Evolutionary conservation across 2,888 invertebrate genomes (phyloP).

Genomic region (Tipula unca): DNA sequence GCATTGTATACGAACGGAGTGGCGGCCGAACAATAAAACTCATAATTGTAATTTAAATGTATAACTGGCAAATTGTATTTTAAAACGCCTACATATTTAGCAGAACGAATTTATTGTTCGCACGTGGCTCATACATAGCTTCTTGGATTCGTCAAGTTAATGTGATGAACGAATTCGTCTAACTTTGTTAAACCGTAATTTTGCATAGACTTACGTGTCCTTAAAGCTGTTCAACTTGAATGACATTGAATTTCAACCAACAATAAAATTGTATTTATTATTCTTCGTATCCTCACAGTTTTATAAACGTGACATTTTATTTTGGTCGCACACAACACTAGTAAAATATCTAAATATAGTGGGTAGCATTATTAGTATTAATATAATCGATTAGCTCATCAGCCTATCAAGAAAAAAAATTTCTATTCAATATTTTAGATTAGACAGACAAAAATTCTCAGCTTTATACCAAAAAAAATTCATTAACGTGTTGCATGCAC

Average conservation of each 20-base stretch:
- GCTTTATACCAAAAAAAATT: neutral
- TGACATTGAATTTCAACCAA: neutral
- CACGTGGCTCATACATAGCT: no score
- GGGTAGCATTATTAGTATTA: neutral
- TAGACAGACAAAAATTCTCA: neutral
- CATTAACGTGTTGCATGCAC: neutral
- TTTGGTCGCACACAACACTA: neutral
- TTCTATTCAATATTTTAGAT: neutral
- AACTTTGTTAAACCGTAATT: no score
- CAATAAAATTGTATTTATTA: neutral
- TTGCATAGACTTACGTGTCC: neutral
- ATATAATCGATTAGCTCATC: neutral
- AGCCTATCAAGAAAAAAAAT: neutral
- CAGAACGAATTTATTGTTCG: no score
- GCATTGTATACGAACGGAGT: no score
- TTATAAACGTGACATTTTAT: neutral
- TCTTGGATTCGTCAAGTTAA: no score
- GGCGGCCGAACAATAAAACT: no score
- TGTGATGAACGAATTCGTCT: no score
- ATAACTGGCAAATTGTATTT: no score
- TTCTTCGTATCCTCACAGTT: neutral
- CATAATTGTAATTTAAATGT: no score
- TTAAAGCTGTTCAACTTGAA: neutral
- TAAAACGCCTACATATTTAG: no score
- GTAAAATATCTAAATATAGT: neutral